Evolutionary conservation across 2,113 vertebrate genomes (phyloP).

Genomic region (Origma solitaria): DNA sequence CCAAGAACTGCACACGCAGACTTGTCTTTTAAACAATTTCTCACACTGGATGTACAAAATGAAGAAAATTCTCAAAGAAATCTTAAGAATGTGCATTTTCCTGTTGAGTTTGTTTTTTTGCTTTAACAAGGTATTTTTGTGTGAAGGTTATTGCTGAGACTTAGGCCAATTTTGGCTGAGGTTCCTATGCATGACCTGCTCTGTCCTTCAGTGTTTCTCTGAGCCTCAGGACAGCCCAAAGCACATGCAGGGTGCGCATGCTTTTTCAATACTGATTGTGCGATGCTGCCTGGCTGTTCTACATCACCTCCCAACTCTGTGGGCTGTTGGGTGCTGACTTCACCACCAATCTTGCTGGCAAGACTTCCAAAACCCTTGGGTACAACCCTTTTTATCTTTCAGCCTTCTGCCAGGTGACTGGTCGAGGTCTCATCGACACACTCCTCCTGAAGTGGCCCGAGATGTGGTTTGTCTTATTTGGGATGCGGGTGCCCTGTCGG

Average conservation of each 20-base stretch:
- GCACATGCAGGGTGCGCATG: rapidly evolving
- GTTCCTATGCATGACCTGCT: neutral
- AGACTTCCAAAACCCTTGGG: neutral
- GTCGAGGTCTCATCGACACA: rapidly evolving
- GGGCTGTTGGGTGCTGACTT: neutral
- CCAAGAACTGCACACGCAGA: neutral
- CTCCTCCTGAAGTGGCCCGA: rapidly evolving
- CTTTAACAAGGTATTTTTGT: neutral
- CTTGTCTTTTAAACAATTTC: neutral
- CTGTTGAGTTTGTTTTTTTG: neutral
- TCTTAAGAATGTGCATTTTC: neutral
- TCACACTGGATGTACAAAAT: neutral
- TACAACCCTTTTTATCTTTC: neutral
- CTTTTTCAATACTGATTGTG: neutral
- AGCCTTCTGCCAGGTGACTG: neutral
- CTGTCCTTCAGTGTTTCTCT: neutral
- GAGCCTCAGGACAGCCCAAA: neutral
- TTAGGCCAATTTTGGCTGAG: neutral
- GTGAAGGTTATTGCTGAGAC: neutral
- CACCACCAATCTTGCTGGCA: neutral
- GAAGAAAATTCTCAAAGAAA: neutral
- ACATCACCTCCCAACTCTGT: rapidly evolving
- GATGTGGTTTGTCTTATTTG: neutral
- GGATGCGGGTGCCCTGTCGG: rapidly evolving
- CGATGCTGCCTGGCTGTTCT: neutral